Evolutionary conservation across 2,888 invertebrate genomes (phyloP), one percentile per base, ranked within the genome.

Genomic region (Monoplex corrugatus): DNA sequence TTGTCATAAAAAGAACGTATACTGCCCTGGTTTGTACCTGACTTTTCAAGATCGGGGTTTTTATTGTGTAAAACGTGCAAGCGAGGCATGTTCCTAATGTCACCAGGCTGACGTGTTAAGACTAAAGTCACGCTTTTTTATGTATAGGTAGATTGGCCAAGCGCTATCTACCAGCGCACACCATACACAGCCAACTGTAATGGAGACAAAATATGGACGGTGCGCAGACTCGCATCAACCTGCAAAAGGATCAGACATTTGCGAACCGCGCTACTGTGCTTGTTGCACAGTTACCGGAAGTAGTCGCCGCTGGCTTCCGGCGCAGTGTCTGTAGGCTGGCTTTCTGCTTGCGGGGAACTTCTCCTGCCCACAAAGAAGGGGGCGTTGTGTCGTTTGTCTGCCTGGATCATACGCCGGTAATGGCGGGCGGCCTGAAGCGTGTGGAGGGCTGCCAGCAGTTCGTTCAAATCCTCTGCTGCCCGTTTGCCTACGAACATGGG

Each of bases 281-380:
- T 72, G 19, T 40, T 40, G 16, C 23, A 8, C 43, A 3, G 23
- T 43, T 87, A 87, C 87, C 87, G 87, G 87, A 78, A 78, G 50
- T 87, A 87, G 35, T 78, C 28, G 75, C n/a, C 78, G 43, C 43
- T 63, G 40, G 8, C 78, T n/a, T 80, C 63, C 44, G 86, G 40
- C 5, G 45, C 16, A 44, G 28, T 45, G 19, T 50, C 40, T 40
- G 78, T 86, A n/a, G 32, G 38, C 35, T n/a, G 35, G 0, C n/a
- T n/a, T 43, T 43, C 82, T 38, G 63, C 32, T 50, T 44, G 40
- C 19, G 89, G 87, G 8, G 87, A 35, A 57, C 87, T 86, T 32
- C 93, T 83, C 87, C 92, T 92, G 16, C 93, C 93, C 38, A 93
- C 90, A 86, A 93, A 93, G 45, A 92, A 83, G 0, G 93, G 93